Conservation (phyloP, 2,797 vertebrate species). For the Lagocephalus sceleratus region DNA sequence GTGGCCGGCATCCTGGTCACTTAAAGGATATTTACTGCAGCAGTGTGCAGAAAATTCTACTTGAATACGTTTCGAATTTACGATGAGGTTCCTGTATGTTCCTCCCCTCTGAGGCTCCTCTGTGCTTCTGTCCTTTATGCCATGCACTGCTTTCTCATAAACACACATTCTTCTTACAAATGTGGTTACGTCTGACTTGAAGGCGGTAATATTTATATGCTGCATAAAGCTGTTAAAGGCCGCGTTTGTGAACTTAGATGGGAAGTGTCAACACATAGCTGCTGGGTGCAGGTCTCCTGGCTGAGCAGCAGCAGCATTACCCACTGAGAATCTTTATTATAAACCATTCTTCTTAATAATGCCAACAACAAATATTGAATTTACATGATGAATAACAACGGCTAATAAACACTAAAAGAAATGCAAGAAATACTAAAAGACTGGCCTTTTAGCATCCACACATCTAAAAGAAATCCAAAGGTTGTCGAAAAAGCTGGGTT, state of each 20-base stretch:
- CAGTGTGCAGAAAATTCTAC: too few species aligned
- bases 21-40: too few species aligned
- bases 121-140: conserved; percentile 6
- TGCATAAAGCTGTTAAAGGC: conserved; percentile 21
- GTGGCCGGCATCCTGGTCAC: too few species aligned
- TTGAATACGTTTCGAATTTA: neutral
- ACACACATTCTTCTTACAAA: conserved; percentile 21
- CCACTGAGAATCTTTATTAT: conserved; percentile 1
- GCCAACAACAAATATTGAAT: conserved; percentile 13
- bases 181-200: conserved; percentile 15
- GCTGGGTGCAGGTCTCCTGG: neutral
- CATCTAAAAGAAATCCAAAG: neutral
- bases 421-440: conserved; percentile 4
- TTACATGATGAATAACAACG: conserved; percentile 23
- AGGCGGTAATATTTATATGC: conserved; percentile 13
- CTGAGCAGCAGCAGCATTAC: conserved; percentile 1
- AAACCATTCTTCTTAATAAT: conserved; percentile 22
- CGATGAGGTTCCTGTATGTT: neutral
- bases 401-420: neutral
- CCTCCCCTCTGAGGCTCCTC: conserved; percentile 3
- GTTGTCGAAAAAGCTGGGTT: too few species aligned
- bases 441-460: neutral
- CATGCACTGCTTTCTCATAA: conserved; percentile 18
- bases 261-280: conserved; percentile 1
- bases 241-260: conserved; percentile 6